phyloP scores from a whole-genome alignment of 1,140 invertebrate species.

The Frieseomelitta varia region DNA sequence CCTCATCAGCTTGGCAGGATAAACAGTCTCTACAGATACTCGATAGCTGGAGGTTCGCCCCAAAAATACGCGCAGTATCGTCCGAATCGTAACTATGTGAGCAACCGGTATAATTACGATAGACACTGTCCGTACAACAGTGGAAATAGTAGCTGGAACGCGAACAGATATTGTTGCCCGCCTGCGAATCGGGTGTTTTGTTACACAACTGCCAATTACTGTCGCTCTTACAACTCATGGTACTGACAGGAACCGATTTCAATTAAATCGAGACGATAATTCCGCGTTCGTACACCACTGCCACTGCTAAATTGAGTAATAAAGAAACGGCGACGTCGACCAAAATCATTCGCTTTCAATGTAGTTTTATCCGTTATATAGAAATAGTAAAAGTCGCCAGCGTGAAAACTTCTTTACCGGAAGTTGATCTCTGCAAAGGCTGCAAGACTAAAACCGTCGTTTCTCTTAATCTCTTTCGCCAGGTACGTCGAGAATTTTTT shows the following conservation, averaged over 20 bases:
- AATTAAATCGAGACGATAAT: not conserved
- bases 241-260: not conserved
- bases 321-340: too few species aligned
- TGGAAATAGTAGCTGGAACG: not conserved
- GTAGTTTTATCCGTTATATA: too few species aligned
- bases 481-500: too few species aligned
- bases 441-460: not conserved
- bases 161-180: not conserved
- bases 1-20: not conserved
- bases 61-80: not conserved
- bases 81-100: not conserved
- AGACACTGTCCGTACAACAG: not conserved
- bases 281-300: too few species aligned
- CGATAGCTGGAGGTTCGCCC: not conserved
- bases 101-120: not conserved
- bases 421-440: not conserved
- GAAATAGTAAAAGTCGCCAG: not conserved
- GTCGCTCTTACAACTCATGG: not conserved
- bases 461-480: not conserved
- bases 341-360: too few species aligned
- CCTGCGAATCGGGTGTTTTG: not conserved
- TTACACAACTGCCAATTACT: not conserved
- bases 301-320: not conserved
- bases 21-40: not conserved
- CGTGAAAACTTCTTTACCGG: not conserved